Evolutionary conservation across 2,113 vertebrate genomes (phyloP).

Genomic region (Nothocercus julius): DNA sequence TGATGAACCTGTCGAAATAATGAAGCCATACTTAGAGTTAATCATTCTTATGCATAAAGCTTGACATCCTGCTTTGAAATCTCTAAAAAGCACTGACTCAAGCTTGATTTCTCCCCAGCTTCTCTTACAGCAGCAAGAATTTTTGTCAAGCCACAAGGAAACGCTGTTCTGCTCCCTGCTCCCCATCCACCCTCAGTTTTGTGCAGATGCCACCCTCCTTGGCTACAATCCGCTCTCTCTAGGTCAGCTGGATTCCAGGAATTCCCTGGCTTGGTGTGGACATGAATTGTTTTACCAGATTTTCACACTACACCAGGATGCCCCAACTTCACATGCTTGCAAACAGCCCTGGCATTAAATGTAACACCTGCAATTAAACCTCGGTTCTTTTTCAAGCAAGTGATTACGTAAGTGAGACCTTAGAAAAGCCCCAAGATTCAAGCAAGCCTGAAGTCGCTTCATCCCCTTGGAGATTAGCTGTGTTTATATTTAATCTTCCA

Average conservation of each 20-base stretch:
- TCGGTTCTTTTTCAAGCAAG: not conserved
- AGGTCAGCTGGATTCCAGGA: not conserved
- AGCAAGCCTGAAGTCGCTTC: not conserved
- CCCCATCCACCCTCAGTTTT: not conserved
- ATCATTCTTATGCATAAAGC: accelerated
- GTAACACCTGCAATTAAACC: not conserved
- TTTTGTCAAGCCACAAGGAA: not conserved
- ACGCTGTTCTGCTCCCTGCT: not conserved
- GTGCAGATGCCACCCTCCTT: not conserved
- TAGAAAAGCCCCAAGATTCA: not conserved
- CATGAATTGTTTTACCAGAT: not conserved
- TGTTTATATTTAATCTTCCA: not conserved
- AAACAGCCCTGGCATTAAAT: accelerated
- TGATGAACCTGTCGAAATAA: conserved; percentile 54
- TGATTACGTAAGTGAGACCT: not conserved
- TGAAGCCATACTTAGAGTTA: not conserved
- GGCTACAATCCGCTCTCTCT: not conserved
- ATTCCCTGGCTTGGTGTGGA: not conserved
- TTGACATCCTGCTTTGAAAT: not conserved
- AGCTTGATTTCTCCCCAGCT: not conserved
- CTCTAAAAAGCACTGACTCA: not conserved
- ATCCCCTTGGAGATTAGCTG: not conserved
- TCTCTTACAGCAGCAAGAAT: not conserved
- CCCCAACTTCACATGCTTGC: not conserved
- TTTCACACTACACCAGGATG: too few species aligned